Conservation (phyloP, 2,797 vertebrate genomes). For the Babyrousa celebensis region DNA sequence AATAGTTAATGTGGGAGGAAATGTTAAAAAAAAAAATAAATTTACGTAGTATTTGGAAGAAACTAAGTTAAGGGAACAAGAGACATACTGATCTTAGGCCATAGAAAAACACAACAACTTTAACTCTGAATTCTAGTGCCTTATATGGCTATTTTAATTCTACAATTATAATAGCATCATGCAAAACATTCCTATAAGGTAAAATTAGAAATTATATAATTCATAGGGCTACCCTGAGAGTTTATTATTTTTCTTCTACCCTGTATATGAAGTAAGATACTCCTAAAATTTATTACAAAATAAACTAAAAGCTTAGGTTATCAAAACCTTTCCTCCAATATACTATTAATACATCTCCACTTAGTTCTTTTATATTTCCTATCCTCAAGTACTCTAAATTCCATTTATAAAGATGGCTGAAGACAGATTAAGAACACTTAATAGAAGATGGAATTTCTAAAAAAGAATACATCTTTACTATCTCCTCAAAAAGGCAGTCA, state of each 20-base stretch:
- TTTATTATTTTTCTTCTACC: slow-evolving; percentile 11
- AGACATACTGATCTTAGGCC: not conserved
- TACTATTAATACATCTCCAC: not conserved
- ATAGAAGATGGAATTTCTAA: not conserved
- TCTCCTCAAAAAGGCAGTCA: not conserved
- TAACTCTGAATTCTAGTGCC: slow-evolving; percentile 4
- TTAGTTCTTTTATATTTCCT: slow-evolving; percentile 30
- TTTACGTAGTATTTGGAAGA: not conserved
- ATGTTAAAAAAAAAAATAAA: not conserved
- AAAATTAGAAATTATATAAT: slow-evolving; percentile 21
- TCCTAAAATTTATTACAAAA: slow-evolving; percentile 44
- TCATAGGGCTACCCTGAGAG: not conserved
- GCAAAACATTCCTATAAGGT: slow-evolving; percentile 14
- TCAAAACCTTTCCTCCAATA: slow-evolving; percentile 24
- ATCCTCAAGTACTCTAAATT: not conserved
- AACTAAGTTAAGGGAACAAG: slow-evolving; percentile 11
- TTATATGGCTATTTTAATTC: slow-evolving; percentile 30
- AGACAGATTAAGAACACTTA: slow-evolving; percentile 23
- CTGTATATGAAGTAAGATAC: not conserved
- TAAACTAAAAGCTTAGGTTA: not conserved
- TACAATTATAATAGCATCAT: not conserved
- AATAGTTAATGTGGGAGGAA: slow-evolving; percentile 12
- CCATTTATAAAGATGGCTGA: slow-evolving; percentile 49
- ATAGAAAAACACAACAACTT: not conserved
- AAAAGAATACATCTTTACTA: slow-evolving; percentile 5